Conservation (phyloP, 2,113 vertebrate species). For the Tetrao urogallus region DNA sequence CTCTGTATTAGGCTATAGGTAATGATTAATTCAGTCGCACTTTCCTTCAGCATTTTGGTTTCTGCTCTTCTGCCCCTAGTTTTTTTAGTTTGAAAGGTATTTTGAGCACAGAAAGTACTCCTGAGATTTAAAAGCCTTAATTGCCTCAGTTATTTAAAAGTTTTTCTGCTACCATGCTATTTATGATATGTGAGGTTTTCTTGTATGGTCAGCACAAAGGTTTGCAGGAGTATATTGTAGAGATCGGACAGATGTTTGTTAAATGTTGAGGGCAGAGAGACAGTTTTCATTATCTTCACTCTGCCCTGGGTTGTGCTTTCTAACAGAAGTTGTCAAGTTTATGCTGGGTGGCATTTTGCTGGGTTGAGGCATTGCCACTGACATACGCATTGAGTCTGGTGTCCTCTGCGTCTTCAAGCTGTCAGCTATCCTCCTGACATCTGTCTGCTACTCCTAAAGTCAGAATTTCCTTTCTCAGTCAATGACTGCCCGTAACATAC, state of each 20-base stretch:
- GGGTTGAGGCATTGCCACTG: background rate
- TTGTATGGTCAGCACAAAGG: background rate
- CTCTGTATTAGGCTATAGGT: background rate
- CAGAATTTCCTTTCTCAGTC: background rate
- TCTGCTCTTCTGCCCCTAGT: background rate
- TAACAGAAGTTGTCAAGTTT: background rate
- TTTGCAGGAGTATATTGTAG: background rate
- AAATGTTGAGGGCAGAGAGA: background rate
- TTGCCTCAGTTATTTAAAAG: background rate
- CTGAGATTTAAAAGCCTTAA: background rate
- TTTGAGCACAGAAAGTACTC: background rate
- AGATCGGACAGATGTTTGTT: background rate
- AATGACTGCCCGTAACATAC: rapidly evolving
- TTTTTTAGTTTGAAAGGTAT: background rate
- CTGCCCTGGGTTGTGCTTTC: background rate
- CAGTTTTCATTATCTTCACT: background rate
- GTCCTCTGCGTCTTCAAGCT: background rate
- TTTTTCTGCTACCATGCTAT: background rate
- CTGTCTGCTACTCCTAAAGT: background rate
- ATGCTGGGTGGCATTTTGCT: background rate
- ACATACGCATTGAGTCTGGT: background rate
- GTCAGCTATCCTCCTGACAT: background rate
- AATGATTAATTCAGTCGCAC: background rate
- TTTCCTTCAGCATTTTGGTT: background rate
- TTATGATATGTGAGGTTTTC: background rate